Evolutionary conservation across 2,888 invertebrate species (phyloP).

Genomic region (Pollenia labialis): DNA sequence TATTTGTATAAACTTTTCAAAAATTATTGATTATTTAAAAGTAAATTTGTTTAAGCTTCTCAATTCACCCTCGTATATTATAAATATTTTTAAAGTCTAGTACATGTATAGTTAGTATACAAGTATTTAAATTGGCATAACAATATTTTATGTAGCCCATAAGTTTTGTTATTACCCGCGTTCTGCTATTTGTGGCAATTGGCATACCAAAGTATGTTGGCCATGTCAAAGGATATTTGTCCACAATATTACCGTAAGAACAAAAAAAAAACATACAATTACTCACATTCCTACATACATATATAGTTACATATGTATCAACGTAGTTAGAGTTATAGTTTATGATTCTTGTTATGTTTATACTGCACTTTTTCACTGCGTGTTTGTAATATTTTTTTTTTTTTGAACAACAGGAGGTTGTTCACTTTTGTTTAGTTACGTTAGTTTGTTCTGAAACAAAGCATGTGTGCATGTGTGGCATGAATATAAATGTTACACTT

Average conservation of each 20-base stretch:
- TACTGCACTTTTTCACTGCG: neutral
- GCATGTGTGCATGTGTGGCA: slow-evolving; percentile 20
- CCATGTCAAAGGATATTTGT: slow-evolving; percentile 15
- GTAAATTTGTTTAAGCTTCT: neutral
- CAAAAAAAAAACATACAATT: neutral
- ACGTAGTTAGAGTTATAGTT: slow-evolving; percentile 1
- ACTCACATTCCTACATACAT: neutral
- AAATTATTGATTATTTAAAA: too few relatives aligned
- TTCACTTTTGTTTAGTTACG: slow-evolving; percentile 47
- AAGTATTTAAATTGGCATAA: slow-evolving; percentile 15
- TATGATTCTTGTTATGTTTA: neutral
- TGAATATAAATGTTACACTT: neutral
- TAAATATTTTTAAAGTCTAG: neutral
- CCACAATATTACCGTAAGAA: neutral
- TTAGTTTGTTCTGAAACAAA: neutral
- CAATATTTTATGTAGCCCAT: slow-evolving; percentile 17
- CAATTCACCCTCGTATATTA: neutral
- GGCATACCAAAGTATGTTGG: neutral
- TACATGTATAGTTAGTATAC: neutral
- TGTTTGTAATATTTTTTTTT: slow-evolving; percentile 15
- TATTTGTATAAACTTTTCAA: too few relatives aligned
- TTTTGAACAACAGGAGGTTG: slow-evolving; percentile 53
- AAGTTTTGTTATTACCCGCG: neutral
- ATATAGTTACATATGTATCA: neutral
- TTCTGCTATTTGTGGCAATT: neutral